Conservation (phyloP, 2,888 invertebrate genomes). For the Spodoptera littoralis region DNA sequence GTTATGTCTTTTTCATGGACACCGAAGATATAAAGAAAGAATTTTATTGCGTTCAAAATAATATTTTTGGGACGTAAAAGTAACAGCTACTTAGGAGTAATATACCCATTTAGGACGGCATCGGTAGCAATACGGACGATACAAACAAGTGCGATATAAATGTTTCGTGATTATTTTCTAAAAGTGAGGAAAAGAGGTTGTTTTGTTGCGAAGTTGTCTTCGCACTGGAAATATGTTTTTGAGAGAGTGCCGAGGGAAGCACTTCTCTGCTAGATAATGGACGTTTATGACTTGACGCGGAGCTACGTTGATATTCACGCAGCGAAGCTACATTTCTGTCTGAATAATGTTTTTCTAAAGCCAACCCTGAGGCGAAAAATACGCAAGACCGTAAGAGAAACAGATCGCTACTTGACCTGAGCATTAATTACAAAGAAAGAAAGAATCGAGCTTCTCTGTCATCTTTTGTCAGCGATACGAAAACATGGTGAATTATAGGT, state of each 20-base stretch:
- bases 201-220: conserved; percentile 42
- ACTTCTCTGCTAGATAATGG: conserved; percentile 49
- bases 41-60: conserved; percentile 81
- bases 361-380: background rate
- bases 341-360: conserved; percentile 22
- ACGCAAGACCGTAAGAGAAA: conserved; percentile 11
- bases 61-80: conserved; percentile 71
- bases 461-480: conserved; percentile 58
- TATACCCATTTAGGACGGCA: conserved; percentile 56
- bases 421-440: conserved; percentile 32
- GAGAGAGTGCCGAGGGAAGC: conserved; percentile 53
- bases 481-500: conserved; percentile 58
- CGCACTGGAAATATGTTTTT: conserved; percentile 53
- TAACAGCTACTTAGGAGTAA: conserved; percentile 60
- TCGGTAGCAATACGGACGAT: conserved; percentile 45
- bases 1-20: conserved; percentile 88
- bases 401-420: conserved; percentile 19
- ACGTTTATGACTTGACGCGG: conserved; percentile 51
- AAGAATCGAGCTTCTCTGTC: conserved; percentile 27
- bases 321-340: conserved; percentile 27
- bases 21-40: conserved; percentile 78
- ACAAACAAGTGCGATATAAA: conserved; percentile 51
- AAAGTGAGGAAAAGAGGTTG: conserved; percentile 37
- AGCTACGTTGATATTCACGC: conserved; percentile 44
- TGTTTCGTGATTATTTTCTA: conserved; percentile 54